These are phyloP conservation scores for Merops nubicus DNA, from an alignment of 2,113 vertebrate genomes.

Conservation along the genomic window DNA sequence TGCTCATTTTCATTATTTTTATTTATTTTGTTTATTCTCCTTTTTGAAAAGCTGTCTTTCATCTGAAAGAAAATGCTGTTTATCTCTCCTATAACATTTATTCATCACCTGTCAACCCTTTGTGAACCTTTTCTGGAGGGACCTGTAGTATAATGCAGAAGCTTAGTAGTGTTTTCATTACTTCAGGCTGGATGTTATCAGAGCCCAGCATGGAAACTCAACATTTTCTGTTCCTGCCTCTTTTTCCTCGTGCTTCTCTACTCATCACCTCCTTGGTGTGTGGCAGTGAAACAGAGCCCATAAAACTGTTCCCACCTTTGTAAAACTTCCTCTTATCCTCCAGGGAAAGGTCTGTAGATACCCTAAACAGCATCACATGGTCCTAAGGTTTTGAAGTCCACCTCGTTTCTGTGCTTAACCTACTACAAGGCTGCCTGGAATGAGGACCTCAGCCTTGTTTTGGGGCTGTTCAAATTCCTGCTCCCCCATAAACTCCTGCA, in stretches of 20 bases:
- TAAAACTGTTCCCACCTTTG: background rate
- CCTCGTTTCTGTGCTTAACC: background rate
- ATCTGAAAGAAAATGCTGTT: background rate
- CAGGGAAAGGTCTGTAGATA: background rate
- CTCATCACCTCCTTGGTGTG: background rate
- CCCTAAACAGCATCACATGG: background rate
- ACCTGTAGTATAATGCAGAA: background rate
- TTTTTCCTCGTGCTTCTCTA: background rate
- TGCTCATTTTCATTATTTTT: too few relatives aligned
- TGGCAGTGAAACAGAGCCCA: background rate
- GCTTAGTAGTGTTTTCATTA: background rate
- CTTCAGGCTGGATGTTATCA: background rate
- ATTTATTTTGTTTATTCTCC: too few relatives aligned
- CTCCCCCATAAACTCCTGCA: fast-evolving
- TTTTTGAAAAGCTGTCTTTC: background rate
- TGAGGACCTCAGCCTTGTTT: background rate
- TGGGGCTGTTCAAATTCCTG: background rate
- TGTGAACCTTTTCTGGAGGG: background rate
- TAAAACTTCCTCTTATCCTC: background rate
- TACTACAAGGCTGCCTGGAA: background rate
- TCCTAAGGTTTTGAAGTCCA: background rate
- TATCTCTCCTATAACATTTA: background rate
- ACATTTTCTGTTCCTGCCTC: background rate
- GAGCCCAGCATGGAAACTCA: background rate
- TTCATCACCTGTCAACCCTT: background rate